Percentiles rank a stretch among this genome's conserved stretches.
These are phyloP conservation scores for Gobius niger DNA, from an alignment of 2,113 vertebrate species.

Conservation along the genomic window DNA sequence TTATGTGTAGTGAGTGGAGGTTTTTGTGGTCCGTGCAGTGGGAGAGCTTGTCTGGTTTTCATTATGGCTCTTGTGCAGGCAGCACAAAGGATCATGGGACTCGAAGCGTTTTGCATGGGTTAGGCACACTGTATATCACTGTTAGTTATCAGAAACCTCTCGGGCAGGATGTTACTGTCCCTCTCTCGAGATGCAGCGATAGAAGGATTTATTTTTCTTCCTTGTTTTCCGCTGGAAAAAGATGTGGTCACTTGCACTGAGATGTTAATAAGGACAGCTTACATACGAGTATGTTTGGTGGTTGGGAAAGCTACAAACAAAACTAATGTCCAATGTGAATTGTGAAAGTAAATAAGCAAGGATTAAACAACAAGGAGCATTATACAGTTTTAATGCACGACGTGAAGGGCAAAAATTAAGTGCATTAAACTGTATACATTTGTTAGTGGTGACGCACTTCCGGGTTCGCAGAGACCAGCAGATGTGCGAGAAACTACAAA, in stretches of 20 bases:
- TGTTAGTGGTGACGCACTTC: too few species aligned
- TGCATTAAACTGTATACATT: background rate
- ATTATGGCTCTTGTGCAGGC: constrained; percentile 55
- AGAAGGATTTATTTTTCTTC: constrained; percentile 13
- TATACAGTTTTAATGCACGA: too few species aligned
- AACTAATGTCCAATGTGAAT: background rate
- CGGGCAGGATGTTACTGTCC: constrained; percentile 22
- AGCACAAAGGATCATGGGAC: constrained; percentile 63
- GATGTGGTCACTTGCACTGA: constrained; percentile 9
- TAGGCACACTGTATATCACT: constrained; percentile 33
- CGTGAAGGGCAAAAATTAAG: too few species aligned
- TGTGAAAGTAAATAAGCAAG: background rate
- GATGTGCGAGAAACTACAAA: too few species aligned
- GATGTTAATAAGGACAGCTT: constrained; percentile 5
- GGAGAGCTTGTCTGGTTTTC: constrained; percentile 67
- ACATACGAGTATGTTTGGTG: constrained; percentile 3
- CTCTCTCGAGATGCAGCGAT: constrained; percentile 16
- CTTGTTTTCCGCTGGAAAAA: constrained; percentile 15
- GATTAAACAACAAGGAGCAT: too few species aligned
- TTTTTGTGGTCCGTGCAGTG: constrained; percentile 59
- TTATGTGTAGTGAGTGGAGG: constrained; percentile 58
- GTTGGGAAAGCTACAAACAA: background rate
- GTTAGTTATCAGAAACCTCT: constrained; percentile 33
- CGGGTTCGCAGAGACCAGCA: too few species aligned
- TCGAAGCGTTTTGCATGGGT: constrained; percentile 32